phyloP scores from a whole-genome alignment of 2,797 vertebrate genomes.

The Enteromius fasciolatus region DNA sequence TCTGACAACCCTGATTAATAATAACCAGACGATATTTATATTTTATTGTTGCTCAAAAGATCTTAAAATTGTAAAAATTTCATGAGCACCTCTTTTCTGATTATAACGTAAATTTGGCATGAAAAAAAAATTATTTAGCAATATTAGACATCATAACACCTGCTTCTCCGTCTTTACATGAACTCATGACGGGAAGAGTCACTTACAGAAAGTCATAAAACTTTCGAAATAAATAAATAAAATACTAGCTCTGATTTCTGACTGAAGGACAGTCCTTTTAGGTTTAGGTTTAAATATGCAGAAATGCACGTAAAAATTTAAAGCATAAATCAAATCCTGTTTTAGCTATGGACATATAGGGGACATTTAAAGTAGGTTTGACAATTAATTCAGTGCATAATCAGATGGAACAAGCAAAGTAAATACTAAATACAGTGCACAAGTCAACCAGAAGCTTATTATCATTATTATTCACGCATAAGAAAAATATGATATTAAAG shows the following conservation, averaged over 20 bases:
- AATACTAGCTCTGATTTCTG: conserved; percentile 3
- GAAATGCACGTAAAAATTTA: background rate
- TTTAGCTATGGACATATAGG: background rate
- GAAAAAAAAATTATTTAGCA: background rate
- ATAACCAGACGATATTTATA: background rate
- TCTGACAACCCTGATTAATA: background rate
- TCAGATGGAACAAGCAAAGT: background rate
- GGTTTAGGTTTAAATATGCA: background rate
- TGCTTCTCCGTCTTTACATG: background rate
- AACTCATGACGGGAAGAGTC: background rate
- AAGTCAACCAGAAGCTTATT: background rate
- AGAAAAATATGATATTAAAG: background rate
- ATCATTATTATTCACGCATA: background rate
- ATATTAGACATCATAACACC: background rate
- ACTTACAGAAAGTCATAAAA: background rate
- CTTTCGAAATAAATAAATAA: background rate
- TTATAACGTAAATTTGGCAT: background rate
- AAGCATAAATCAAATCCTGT: background rate
- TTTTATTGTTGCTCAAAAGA: background rate
- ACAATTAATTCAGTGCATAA: background rate
- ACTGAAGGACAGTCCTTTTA: background rate
- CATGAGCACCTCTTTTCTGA: background rate
- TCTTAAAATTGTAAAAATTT: background rate
- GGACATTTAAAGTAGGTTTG: background rate
- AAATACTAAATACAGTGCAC: background rate